A percentile compares a stretch with the other conserved stretches of the same genome.
These are phyloP conservation scores for Mola mola DNA, from an alignment of 2,113 vertebrate species.

Conservation along the genomic window DNA sequence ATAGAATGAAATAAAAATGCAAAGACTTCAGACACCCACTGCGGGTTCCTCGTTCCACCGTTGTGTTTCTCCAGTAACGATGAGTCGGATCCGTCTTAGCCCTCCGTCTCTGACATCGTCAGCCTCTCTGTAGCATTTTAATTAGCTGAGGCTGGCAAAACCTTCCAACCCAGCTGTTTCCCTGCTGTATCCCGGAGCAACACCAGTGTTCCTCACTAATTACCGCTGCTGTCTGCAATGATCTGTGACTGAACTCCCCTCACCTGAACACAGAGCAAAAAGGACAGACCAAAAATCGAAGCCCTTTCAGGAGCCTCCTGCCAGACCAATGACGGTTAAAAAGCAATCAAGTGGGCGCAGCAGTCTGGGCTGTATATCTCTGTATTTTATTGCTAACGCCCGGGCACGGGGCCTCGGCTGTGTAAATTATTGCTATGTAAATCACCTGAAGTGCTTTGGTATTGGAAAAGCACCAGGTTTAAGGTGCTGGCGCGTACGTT, in stretches of 20 bases:
- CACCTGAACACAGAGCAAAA: constrained; percentile 21
- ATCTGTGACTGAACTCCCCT: constrained; percentile 58
- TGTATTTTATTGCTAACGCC: constrained; percentile 75
- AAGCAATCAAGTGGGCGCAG: constrained; percentile 77
- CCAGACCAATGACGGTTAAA: constrained; percentile 78
- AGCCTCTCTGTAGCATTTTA: constrained; percentile 45
- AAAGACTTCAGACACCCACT: too few relatives aligned
- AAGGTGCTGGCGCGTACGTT: constrained; percentile 74
- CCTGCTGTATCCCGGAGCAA: constrained; percentile 47
- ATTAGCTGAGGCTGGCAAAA: constrained; percentile 44
- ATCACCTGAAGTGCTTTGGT: constrained; percentile 76
- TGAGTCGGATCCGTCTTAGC: constrained; percentile 20
- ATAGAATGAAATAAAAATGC: too few relatives aligned
- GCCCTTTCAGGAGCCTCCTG: constrained; percentile 45
- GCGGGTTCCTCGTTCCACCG: too few relatives aligned
- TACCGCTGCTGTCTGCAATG: constrained; percentile 62
- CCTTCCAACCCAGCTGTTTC: constrained; percentile 53
- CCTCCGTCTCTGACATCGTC: constrained; percentile 39
- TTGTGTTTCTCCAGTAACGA: constrained; percentile 26
- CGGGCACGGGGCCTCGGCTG: constrained; percentile 62
- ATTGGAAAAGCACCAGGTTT: constrained; percentile 79
- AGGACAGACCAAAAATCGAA: constrained; percentile 46
- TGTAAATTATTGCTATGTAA: constrained; percentile 83
- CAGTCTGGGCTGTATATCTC: constrained; percentile 71
- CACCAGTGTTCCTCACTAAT: constrained; percentile 68